Conservation (phyloP, 1,140 invertebrate genomes). For the Hermatobates lingyangjiaoensis region DNA sequence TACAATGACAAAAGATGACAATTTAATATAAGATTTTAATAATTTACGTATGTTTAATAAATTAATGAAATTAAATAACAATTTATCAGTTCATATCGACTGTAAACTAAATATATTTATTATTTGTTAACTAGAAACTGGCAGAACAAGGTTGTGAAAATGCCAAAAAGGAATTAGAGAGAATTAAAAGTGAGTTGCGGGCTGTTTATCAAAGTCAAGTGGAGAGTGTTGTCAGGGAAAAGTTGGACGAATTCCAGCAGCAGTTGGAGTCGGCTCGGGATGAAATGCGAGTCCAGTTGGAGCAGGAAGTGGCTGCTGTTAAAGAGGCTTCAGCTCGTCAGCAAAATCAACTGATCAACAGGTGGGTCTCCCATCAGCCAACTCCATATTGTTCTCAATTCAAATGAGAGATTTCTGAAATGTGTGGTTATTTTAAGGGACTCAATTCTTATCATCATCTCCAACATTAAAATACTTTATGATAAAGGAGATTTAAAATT, state of each 20-base stretch:
- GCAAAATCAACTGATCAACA: conserved; percentile 48
- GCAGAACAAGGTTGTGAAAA: conserved; percentile 33
- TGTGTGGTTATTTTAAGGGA: too few species aligned
- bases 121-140: conserved; percentile 24
- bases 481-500: background rate
- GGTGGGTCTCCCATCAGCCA: conserved; percentile 27
- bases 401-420: background rate
- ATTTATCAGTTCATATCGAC: background rate
- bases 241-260: conserved; percentile 53
- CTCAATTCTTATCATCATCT: too few species aligned
- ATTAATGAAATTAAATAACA: too few species aligned
- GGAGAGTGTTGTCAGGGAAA: conserved; percentile 49
- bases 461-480: background rate
- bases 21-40: too few species aligned
- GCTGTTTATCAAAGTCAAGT: conserved; percentile 60
- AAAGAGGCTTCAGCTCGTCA: conserved; percentile 47
- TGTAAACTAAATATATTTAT: background rate
- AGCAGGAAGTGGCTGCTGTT: conserved; percentile 40
- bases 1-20: too few species aligned
- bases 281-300: conserved; percentile 38
- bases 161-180: conserved; percentile 35
- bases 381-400: background rate
- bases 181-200: conserved; percentile 42
- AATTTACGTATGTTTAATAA: too few species aligned
- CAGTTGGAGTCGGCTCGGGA: conserved; percentile 47